A percentile compares a stretch with the other conserved stretches of the same genome.
Conservation (phyloP, 2,888 invertebrate genomes). For the Dyspetes luteomarginatus region DNA sequence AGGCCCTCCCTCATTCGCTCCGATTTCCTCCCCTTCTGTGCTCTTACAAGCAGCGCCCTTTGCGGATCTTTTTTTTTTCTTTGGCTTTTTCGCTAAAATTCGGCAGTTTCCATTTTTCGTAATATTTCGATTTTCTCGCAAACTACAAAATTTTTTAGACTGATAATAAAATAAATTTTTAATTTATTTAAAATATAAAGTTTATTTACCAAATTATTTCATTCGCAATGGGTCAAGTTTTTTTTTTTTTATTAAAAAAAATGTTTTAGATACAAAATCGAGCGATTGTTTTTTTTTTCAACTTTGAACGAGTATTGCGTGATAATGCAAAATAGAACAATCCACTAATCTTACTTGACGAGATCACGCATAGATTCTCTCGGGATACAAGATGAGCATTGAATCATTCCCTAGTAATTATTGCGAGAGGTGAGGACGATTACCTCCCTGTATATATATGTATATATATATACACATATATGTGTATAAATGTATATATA, state of each 20-base stretch:
- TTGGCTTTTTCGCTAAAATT: constrained; percentile 42
- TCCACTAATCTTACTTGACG: constrained; percentile 65
- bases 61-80: constrained; percentile 5
- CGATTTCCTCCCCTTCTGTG: constrained; percentile 44
- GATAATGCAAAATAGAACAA: constrained; percentile 41
- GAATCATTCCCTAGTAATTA: constrained; percentile 67
- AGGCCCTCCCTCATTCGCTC: constrained; percentile 11
- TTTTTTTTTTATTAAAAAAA: no score
- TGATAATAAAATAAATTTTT: no score
- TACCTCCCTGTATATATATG: constrained; percentile 54
- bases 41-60: constrained; percentile 10
- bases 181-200: no score
- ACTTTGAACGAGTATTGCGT: constrained; percentile 32
- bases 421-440: constrained; percentile 66
- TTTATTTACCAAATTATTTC: no score
- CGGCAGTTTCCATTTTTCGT: constrained; percentile 49
- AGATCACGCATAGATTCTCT: constrained; percentile 64
- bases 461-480: no score
- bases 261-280: no score
- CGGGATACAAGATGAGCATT: constrained; percentile 55
- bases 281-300: no score
- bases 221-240: no score
- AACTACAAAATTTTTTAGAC: constrained; percentile 38
- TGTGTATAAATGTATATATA: no score
- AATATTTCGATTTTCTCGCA: constrained; percentile 48